Evolutionary conservation across 2,113 vertebrate genomes (phyloP).

Genomic region (Melospiza melodia): DNA sequence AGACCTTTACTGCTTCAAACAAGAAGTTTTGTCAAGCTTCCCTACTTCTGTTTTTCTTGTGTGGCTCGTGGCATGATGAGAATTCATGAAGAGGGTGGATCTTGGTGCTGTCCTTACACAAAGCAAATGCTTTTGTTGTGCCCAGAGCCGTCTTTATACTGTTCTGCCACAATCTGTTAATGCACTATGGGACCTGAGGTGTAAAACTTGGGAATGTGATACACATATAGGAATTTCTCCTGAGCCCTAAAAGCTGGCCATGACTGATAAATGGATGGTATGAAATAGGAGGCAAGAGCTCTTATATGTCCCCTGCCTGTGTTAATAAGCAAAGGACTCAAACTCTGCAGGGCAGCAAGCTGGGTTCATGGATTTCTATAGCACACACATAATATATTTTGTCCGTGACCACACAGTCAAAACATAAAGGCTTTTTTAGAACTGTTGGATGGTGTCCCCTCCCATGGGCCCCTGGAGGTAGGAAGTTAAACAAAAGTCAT

Average conservation of each 20-base stretch:
- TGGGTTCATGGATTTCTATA: background rate
- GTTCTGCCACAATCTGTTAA: background rate
- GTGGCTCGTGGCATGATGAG: rapidly evolving
- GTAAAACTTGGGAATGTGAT: background rate
- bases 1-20: background rate
- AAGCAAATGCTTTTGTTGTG: background rate
- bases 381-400: background rate
- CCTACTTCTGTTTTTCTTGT: background rate
- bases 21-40: background rate
- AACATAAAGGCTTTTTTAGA: background rate
- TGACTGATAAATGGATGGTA: background rate
- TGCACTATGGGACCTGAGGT: background rate
- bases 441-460: background rate
- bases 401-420: background rate
- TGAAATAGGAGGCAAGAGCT: background rate
- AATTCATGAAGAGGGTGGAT: background rate
- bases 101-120: background rate
- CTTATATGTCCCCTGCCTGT: background rate
- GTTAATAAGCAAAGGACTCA: background rate
- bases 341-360: background rate
- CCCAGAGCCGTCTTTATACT: background rate
- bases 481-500: background rate
- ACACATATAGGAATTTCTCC: background rate
- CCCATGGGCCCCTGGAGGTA: background rate
- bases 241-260: background rate